Evolutionary conservation across 1,140 invertebrate genomes (phyloP), one percentile per base, ranked within the genome.

Genomic region (Phymastichus coffea): DNA sequence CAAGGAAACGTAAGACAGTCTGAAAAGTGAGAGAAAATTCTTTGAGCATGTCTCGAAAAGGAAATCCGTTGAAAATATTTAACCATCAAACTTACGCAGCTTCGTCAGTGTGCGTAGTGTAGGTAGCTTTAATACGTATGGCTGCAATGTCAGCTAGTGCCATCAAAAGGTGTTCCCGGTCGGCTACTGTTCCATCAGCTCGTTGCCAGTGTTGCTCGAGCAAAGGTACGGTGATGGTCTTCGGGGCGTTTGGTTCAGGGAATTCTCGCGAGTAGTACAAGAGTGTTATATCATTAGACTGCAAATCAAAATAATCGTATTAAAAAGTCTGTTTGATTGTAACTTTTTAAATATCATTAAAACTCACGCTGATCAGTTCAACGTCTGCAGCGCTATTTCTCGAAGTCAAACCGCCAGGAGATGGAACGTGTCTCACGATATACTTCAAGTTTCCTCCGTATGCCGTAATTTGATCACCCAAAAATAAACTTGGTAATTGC

Each of bases 101-200:
- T 75, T 93, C 84, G 56, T 85, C 80, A 6, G 91, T 91, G 59
- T 87, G 86, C 0, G 86, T 89, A 0, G 91, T 91, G 72, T 97
- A 97, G 0, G 94, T 95, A 2, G 95, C 96, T 73, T 97, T 95
- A 51, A 99, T 93, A 52, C 92, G 84, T 64, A 99, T 92, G 9
- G 85, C 85, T 68, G 92, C 84, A 8, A 99, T 75, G 73, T 97
- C 90, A 58, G 95, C 93, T 33, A 99, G 79, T 1, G 93, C 92
- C 88, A 98, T 94, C 20, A 99, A 80, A 38, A 99, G 80, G 76
- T 96, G 88, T 71, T 96, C 93, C 12, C 97, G 84, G 57, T 93
- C 88, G 4, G 89, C 86, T 43, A 82, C 79, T 44, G 89, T 86
- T 3, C 94, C 95, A 76, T 97, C 94, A 64, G 85, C 83, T 61